Evolutionary conservation across 1,140 invertebrate genomes (phyloP).

Genomic region (Ptiloglossa arizonensis): DNA sequence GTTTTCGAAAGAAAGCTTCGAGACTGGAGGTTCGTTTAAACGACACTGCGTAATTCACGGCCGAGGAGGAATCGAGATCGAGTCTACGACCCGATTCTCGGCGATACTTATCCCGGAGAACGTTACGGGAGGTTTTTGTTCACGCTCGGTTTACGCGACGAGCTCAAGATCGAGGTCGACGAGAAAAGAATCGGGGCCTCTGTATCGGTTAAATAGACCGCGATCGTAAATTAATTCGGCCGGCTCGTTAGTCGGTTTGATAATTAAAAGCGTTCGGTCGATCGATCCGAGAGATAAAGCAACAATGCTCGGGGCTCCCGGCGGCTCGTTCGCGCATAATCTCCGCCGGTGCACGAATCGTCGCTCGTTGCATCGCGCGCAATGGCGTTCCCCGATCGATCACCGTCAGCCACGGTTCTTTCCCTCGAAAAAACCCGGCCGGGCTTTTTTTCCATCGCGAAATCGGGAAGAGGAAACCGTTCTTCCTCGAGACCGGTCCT

Average conservation of each 20-base stretch:
- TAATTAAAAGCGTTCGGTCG: conserved; percentile 55
- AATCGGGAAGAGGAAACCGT: too few species aligned
- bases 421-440: conserved; percentile 4
- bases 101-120: neutral
- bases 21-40: neutral
- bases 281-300: conserved; percentile 53
- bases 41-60: neutral
- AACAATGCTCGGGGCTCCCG: conserved; percentile 32
- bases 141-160: neutral
- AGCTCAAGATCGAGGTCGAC: neutral
- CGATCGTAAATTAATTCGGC: conserved; percentile 52
- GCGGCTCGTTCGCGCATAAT: neutral
- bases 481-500: too few species aligned
- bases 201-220: conserved; percentile 24
- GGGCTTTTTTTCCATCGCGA: neutral
- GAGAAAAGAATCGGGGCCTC: neutral
- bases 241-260: conserved; percentile 39
- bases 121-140: neutral
- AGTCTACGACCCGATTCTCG: conserved; percentile 1
- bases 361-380: neutral
- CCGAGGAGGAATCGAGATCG: conserved; percentile 5
- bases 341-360: neutral
- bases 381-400: conserved; percentile 27
- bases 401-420: neutral
- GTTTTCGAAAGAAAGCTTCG: neutral